Evolutionary conservation across 2,113 vertebrate genomes (phyloP).

Genomic region (Lontra canadensis): DNA sequence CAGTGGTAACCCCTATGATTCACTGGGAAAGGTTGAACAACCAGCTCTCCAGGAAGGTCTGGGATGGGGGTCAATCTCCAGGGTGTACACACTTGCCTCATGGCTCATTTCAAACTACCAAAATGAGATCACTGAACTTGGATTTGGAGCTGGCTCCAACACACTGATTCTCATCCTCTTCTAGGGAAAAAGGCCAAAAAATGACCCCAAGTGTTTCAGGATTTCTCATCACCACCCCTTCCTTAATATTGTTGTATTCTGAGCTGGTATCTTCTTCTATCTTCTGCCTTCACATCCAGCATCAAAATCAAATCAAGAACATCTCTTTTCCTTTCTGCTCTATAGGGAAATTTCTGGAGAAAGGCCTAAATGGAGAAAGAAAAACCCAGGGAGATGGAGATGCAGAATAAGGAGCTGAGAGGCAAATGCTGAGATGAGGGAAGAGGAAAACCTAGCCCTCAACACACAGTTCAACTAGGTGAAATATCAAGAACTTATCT

Average conservation of each 20-base stretch:
- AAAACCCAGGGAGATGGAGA: not conserved
- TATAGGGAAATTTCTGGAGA: not conserved
- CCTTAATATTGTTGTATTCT: not conserved
- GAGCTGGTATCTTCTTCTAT: not conserved
- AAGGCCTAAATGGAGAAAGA: not conserved
- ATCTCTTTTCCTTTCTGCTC: not conserved
- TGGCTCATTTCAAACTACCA: not conserved
- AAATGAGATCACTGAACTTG: not conserved
- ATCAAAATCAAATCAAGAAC: not conserved
- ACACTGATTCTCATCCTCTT: not conserved
- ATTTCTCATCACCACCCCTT: not conserved
- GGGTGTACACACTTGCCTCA: not conserved
- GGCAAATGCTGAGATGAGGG: not conserved
- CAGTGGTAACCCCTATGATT: not conserved
- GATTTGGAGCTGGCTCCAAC: not conserved
- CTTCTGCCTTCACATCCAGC: not conserved
- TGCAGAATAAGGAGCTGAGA: not conserved
- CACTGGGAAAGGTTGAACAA: not conserved
- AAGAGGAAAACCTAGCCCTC: not conserved
- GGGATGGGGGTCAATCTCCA: not conserved
- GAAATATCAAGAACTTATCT: not conserved
- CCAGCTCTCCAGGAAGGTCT: not conserved
- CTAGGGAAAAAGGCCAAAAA: not conserved
- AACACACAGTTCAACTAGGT: not conserved
- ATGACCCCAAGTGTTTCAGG: not conserved